Evolutionary conservation across 2,113 vertebrate genomes (phyloP).

Genomic region (Rhodinocichla rosea): DNA sequence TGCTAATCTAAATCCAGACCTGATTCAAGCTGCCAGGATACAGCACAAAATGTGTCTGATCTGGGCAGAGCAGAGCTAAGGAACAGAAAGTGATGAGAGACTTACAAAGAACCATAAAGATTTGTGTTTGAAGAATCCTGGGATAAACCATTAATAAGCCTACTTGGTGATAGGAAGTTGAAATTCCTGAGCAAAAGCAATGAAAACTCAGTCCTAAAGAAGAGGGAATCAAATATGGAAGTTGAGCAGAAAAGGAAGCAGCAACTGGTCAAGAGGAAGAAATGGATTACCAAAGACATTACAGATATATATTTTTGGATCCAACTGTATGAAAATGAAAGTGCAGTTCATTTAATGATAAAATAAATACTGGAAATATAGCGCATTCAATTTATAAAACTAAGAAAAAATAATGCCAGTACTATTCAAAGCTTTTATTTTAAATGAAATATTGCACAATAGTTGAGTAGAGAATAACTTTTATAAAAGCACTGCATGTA

Average conservation of each 20-base stretch:
- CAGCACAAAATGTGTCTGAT: background rate
- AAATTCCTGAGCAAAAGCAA: background rate
- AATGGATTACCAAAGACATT: background rate
- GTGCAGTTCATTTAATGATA: background rate
- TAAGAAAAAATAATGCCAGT: background rate
- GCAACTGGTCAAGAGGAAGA: background rate
- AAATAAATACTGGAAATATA: background rate
- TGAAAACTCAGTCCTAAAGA: background rate
- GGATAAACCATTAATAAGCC: background rate
- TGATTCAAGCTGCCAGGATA: background rate
- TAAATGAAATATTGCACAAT: background rate
- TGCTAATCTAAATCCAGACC: background rate
- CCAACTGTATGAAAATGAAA: background rate
- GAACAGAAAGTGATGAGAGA: background rate
- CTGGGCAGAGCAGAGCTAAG: background rate
- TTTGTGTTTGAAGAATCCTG: background rate
- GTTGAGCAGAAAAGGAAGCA: background rate
- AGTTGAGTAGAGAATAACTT: background rate
- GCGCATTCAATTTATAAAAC: background rate
- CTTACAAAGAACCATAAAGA: background rate
- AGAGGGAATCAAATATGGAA: background rate
- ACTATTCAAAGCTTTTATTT: background rate
- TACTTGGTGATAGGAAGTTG: background rate
- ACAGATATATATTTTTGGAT: background rate
- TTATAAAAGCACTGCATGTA: background rate